Base-by-base conservation (phyloP, 2,888 invertebrate species). In the Folsomia manolachei region DNA sequence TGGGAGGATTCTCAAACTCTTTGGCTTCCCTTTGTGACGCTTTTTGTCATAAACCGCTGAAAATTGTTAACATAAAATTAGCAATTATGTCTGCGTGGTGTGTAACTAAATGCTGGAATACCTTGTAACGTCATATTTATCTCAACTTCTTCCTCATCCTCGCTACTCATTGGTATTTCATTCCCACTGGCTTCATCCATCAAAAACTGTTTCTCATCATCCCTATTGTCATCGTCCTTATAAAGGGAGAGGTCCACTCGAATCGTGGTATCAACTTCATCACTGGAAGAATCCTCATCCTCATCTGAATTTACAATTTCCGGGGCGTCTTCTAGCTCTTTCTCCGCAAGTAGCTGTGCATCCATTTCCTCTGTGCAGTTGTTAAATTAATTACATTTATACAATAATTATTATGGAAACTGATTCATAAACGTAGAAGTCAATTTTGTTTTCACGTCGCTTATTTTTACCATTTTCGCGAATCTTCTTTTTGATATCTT, bases 121-220 rank as follows among this genome's bases (percentile, higher is more conserved):
- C 74, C 71, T 53, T 74, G 60, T 25, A 76, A 63, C 1, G 75
- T 39, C 11, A 63, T 9, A 24, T 25, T 23, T 1, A 75, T 78
- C 26, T 80, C 77, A 68, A 77, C 77, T 56, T 78, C 79, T n/a
- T 77, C 76, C 9, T 77, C 78, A 52, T 75, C 72, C 25, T 75
- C 74, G 11, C 56, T 64, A 2, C 73, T 72, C 63, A 77, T 68
- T 19, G 73, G 74, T 56, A 80, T 71, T 52, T 80, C 79, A 21
- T 75, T 73, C 61, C 77, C 79, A n/a, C 73, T 71, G 14, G 75
- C 72, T 27, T 78, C 76, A 14, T 73, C 73, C 64, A 75, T 25
- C 27, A 76, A 71, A 25, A 72, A 69, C 23, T 63, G 69, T 1
- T 71, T 56, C 14, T 76, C 71, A 1, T 75, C 76, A 18, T 74